Evolutionary conservation across 2,797 vertebrate species (phyloP), one percentile per base, ranked within the genome.

Genomic region (Pipistrellus nathusii): DNA sequence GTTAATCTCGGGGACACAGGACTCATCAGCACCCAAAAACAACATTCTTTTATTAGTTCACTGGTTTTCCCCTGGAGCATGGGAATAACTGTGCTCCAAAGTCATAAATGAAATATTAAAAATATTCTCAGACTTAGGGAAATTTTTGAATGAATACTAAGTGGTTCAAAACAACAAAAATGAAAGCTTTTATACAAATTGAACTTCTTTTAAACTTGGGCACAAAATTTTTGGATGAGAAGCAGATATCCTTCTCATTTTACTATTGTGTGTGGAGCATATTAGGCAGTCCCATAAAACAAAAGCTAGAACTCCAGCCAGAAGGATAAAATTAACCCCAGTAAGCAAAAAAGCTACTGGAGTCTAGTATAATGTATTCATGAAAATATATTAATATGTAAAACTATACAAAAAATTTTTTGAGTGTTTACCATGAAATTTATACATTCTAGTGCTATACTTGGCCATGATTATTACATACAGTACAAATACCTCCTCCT

Each of bases 211-310:
- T 2, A 0, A 95, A n/a, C 3, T 44, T 91, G 23, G 46, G 3
- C 0, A 59, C 3, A 0, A 32, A 44, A 0, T 14, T 6, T 89
- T 44, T 84, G 17, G 3, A 21, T 13, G 9, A 84, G 46, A 91
- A 66, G 57, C 4, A 35, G 6, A 27, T 53, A 51, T 3, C 1
- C 6, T 0, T 7, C 2, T 84, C 46, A 68, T 0, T 72, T 82
- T 48, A 13, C 30, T 81, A 5, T 0, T 9, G 27, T 46, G 14
- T 5, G 90, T 35, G 0, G 48, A 14, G 41, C 92, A 96, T 83
- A 51, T 62, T 38, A 73, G 32, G 23, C 5, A 17, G 92, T 85
- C 6, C 89, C 30, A 64, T 68, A 88, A 89, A 93, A 95, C 88
- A 89, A 44, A 73, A 88, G 2, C 11, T 21, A 0, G 32, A 17